Percentiles rank a stretch among this genome's conserved stretches.
Conservation (phyloP, 2,797 vertebrate genomes). For the Mastacembelus armatus region DNA sequence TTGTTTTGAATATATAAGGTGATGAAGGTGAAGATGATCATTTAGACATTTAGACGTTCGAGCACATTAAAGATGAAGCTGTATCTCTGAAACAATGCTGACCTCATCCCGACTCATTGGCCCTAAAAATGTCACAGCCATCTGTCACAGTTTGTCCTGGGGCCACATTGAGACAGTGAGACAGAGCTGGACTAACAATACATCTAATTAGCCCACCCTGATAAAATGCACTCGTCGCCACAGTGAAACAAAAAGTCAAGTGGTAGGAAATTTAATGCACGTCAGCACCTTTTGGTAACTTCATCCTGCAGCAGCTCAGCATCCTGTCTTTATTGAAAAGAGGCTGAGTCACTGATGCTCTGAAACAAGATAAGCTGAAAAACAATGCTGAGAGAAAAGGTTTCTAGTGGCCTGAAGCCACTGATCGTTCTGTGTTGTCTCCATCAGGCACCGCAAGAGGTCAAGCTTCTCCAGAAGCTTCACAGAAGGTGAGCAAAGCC, state of each 20-base stretch:
- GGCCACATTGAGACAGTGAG: conserved; percentile 43
- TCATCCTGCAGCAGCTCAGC: conserved; percentile 19
- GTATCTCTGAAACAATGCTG: not conserved
- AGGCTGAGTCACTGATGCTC: conserved; percentile 47
- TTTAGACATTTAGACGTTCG: not conserved
- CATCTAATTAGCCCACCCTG: not conserved
- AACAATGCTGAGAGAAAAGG: not conserved
- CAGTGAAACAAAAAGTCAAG: no score
- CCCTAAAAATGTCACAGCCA: conserved; percentile 57
- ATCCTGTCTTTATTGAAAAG: conserved; percentile 30
- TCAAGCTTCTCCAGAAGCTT: conserved; percentile 91
- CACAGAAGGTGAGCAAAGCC: conserved; percentile 90
- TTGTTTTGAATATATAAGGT: not conserved
- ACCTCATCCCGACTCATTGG: conserved; percentile 18
- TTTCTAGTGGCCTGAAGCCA: not conserved
- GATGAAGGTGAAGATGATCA: not conserved
- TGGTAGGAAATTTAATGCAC: conserved; percentile 7
- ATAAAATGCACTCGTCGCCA: not conserved
- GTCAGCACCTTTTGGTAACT: conserved; percentile 36
- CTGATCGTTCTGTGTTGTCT: conserved; percentile 7
- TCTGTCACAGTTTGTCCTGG: conserved; percentile 22
- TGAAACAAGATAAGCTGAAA: conserved; percentile 34
- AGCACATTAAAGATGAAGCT: not conserved
- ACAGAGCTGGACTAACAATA: not conserved
- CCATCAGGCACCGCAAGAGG: conserved; percentile 91